phyloP scores from a whole-genome alignment of 2,888 invertebrate genomes.

The Empis livida region DNA sequence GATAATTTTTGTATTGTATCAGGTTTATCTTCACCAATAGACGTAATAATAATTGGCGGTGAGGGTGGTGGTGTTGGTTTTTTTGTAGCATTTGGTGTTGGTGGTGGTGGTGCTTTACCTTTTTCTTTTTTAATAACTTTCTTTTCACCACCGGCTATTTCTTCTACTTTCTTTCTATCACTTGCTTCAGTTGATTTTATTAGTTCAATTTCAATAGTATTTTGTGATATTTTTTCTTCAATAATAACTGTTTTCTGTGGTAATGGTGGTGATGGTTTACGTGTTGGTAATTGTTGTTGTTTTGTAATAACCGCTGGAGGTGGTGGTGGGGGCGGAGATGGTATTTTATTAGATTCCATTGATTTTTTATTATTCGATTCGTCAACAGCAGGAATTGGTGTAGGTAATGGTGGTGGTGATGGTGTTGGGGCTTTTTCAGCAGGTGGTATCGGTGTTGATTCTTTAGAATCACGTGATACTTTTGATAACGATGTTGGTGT shows the following conservation, averaged over 20 bases:
- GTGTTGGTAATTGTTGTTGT: constrained; percentile 3
- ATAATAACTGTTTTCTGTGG: constrained; percentile 6
- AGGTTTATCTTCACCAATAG: neutral
- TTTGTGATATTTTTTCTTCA: constrained; percentile 8
- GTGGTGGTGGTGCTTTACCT: constrained; percentile 67
- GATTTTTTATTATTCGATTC: constrained; percentile 13
- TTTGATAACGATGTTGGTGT: constrained; percentile 33
- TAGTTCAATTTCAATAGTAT: constrained; percentile 1
- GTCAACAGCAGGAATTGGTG: neutral
- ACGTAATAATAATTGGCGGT: neutral
- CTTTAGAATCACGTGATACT: constrained; percentile 31
- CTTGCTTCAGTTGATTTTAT: constrained; percentile 6
- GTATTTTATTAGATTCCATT: constrained; percentile 9
- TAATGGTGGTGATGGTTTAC: constrained; percentile 8
- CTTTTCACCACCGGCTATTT: constrained; percentile 25
- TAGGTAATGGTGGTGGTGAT: constrained; percentile 16
- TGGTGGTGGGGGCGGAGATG: constrained; percentile 8
- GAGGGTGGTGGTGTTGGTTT: neutral
- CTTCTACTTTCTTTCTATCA: constrained; percentile 16
- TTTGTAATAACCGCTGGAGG: constrained; percentile 11
- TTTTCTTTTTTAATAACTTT: constrained; percentile 60
- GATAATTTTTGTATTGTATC: constrained; percentile 4
- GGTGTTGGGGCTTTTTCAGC: constrained; percentile 10
- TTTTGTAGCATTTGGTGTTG: constrained; percentile 27
- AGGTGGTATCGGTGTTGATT: constrained; percentile 14